Conservation (phyloP, 2,797 vertebrate genomes). For the Hippopotamyrus pictus region DNA sequence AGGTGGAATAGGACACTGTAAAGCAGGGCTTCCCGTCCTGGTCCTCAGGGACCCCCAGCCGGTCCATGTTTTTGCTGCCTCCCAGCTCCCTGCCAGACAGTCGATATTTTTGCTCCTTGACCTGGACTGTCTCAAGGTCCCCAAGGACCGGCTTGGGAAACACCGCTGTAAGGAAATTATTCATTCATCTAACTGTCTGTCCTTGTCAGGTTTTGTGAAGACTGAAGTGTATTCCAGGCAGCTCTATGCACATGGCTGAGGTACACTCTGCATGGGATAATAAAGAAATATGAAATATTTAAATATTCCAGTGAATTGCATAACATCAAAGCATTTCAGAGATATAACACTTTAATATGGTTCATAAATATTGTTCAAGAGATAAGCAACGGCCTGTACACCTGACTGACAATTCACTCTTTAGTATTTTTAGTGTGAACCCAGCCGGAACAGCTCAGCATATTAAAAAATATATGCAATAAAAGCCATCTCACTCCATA, state of each 20-base stretch:
- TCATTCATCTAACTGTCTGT: not conserved
- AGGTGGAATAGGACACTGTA: not conserved
- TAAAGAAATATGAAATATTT: not conserved
- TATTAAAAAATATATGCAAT: not conserved
- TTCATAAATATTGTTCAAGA: not conserved
- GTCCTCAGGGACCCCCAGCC: not conserved
- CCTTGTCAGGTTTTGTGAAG: not conserved
- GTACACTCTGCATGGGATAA: not conserved
- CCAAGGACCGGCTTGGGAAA: not conserved
- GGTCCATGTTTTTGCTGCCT: not conserved
- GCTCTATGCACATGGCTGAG: not conserved
- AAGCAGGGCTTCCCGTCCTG: not conserved
- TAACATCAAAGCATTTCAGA: not conserved
- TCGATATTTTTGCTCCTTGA: not conserved
- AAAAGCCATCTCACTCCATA: not conserved
- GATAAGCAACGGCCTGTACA: not conserved
- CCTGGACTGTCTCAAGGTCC: not conserved
- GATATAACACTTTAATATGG: not conserved
- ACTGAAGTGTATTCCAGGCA: not conserved
- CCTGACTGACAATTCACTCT: not conserved
- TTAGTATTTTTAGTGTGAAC: not conserved
- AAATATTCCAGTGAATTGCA: not conserved
- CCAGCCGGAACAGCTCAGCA: not conserved
- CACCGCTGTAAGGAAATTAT: not conserved
- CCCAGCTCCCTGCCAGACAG: not conserved